These are phyloP conservation scores for Sesia apiformis DNA, from an alignment of 2,888 invertebrate species.

Conservation along the genomic window DNA sequence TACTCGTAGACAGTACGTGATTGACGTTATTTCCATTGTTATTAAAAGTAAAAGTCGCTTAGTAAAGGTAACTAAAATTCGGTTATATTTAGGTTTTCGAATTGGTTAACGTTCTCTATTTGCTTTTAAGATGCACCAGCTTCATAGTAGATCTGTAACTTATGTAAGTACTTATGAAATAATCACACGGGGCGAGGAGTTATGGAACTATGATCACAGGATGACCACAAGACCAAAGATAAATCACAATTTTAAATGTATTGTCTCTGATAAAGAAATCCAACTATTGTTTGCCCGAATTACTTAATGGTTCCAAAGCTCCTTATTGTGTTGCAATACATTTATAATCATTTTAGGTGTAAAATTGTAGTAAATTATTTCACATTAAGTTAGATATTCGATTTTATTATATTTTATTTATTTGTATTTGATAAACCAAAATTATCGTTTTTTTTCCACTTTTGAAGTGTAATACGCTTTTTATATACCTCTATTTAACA, in stretches of 20 bases:
- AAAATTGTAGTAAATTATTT: constrained; percentile 72
- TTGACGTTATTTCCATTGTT: neutral
- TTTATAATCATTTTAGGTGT: constrained; percentile 64
- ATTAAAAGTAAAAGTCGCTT: neutral
- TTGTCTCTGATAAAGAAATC: constrained; percentile 17
- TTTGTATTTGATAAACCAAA: constrained; percentile 60
- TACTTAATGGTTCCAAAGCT: constrained; percentile 69
- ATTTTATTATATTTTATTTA: constrained; percentile 66
- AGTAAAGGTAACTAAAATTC: neutral
- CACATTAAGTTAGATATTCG: constrained; percentile 66
- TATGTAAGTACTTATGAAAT: constrained; percentile 69
- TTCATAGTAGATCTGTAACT: constrained; percentile 71
- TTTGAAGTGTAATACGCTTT: constrained; percentile 69
- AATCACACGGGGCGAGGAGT: constrained; percentile 50
- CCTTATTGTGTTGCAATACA: constrained; percentile 71
- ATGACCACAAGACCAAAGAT: constrained; percentile 66
- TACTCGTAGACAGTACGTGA: too few relatives aligned
- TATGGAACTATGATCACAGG: constrained; percentile 57
- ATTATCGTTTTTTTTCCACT: constrained; percentile 63
- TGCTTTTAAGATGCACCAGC: constrained; percentile 63
- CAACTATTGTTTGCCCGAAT: constrained; percentile 24
- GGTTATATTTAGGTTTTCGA: constrained; percentile 12
- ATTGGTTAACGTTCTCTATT: constrained; percentile 59
- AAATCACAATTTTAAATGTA: constrained; percentile 62
- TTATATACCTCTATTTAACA: constrained; percentile 65